A percentile compares a stretch with the other conserved stretches of the same genome.
phyloP scores from a whole-genome alignment of 2,888 invertebrate genomes.

The Acanthosepion esculentum region DNA sequence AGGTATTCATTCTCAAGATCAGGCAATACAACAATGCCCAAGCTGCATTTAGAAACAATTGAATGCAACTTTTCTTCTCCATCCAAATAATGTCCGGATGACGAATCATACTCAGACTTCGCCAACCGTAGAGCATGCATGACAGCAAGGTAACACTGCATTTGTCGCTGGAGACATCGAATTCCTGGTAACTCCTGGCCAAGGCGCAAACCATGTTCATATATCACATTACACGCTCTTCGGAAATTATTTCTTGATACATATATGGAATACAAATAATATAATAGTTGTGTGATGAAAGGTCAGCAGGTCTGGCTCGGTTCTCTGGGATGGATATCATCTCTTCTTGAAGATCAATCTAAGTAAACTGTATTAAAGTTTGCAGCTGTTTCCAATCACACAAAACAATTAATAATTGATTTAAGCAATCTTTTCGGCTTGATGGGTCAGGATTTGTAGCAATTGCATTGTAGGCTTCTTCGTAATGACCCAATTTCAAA shows the following conservation, averaged over 20 bases:
- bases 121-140: slow-evolving; percentile 87
- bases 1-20: slow-evolving; percentile 83
- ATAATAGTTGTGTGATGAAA: slow-evolving; percentile 88
- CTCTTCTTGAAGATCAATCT: slow-evolving; percentile 77
- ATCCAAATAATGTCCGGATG: slow-evolving; percentile 70
- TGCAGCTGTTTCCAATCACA: slow-evolving; percentile 82
- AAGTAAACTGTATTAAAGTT: slow-evolving; percentile 82
- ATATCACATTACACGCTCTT: slow-evolving; percentile 91
- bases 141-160: slow-evolving; percentile 86
- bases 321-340: slow-evolving; percentile 87
- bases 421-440: slow-evolving; percentile 83
- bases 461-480: slow-evolving; percentile 83
- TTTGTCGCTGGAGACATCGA: slow-evolving; percentile 82
- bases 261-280: slow-evolving; percentile 91
- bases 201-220: slow-evolving; percentile 85
- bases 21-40: slow-evolving; percentile 80
- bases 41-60: slow-evolving; percentile 60
- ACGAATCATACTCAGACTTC: slow-evolving; percentile 83
- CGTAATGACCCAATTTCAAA: slow-evolving; percentile 82
- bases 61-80: slow-evolving; percentile 62
- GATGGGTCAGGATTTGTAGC: slow-evolving; percentile 81
- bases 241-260: slow-evolving; percentile 86
- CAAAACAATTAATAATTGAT: slow-evolving; percentile 84
- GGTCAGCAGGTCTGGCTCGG: slow-evolving; percentile 86
- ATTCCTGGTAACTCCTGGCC: slow-evolving; percentile 75